phyloP scores from a whole-genome alignment of 2,888 invertebrate species.

The Drosophila maculinotata region DNA sequence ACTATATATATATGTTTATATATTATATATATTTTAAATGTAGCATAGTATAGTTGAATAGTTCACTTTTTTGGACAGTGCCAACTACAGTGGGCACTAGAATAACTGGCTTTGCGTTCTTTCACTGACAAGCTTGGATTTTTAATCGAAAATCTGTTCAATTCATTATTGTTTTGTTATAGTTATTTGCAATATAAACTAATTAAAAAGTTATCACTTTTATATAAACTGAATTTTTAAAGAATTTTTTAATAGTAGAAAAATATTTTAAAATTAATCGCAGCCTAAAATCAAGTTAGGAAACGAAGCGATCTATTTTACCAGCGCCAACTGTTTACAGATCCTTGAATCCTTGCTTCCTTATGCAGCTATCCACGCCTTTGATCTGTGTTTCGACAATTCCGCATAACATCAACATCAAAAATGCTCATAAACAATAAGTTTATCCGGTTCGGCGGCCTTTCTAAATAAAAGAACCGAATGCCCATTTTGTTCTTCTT shows the following conservation, averaged over 20 bases:
- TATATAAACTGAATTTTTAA: slow-evolving; percentile 39
- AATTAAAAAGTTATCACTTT: slow-evolving; percentile 62
- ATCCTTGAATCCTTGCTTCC: neutral
- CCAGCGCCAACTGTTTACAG: neutral
- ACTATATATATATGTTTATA: slow-evolving; percentile 1
- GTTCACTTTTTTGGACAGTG: slow-evolving; percentile 35
- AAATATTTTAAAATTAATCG: too few species aligned
- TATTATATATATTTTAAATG: slow-evolving; percentile 17
- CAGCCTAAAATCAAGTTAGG: too few species aligned
- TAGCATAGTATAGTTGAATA: slow-evolving; percentile 31
- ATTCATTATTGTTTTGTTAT: slow-evolving; percentile 62
- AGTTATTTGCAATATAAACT: slow-evolving; percentile 68
- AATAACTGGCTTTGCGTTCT: slow-evolving; percentile 4
- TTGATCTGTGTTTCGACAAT: slow-evolving; percentile 36
- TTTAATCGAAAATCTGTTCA: slow-evolving; percentile 34
- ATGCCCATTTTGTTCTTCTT: slow-evolving; percentile 33
- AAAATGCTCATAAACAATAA: slow-evolving; percentile 43
- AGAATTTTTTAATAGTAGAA: neutral
- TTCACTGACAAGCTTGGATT: slow-evolving; percentile 50
- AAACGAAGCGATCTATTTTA: too few species aligned
- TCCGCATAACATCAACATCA: slow-evolving; percentile 32
- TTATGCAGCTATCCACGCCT: slow-evolving; percentile 16
- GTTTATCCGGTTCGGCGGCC: slow-evolving; percentile 51
- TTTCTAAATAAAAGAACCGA: slow-evolving; percentile 34
- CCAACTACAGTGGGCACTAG: slow-evolving; percentile 22